Evolutionary conservation across 2,113 vertebrate species (phyloP).

Genomic region (Agapornis roseicollis): DNA sequence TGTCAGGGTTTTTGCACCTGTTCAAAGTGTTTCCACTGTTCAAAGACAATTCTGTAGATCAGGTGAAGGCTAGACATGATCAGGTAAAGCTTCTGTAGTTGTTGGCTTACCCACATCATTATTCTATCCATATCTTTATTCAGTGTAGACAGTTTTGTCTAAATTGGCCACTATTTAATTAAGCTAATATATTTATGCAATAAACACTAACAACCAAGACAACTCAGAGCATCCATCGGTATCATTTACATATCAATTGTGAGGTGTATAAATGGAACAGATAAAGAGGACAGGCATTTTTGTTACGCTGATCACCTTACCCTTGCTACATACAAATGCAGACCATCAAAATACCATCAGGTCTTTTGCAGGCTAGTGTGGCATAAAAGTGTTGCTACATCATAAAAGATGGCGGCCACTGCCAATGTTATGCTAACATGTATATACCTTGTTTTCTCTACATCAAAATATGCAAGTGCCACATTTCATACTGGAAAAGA

Average conservation of each 20-base stretch:
- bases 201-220: background rate
- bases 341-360: background rate
- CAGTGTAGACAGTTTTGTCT: background rate
- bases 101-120: background rate
- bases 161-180: background rate
- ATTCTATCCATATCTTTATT: background rate
- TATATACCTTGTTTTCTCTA: background rate
- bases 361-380: background rate
- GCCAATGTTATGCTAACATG: background rate
- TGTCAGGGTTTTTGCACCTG: fast-evolving
- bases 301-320: background rate
- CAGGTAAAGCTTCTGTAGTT: background rate
- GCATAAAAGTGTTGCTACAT: background rate
- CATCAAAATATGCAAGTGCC: background rate
- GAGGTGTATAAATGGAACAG: background rate
- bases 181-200: background rate
- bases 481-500: background rate
- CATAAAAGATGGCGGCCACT: background rate
- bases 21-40: background rate
- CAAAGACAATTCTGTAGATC: background rate
- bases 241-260: background rate
- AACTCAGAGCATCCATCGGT: background rate
- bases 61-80: background rate
- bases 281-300: background rate
- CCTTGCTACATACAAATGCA: background rate